These are phyloP conservation scores for Amaurobius ferox DNA, from an alignment of 2,888 invertebrate species.

Conservation along the genomic window DNA sequence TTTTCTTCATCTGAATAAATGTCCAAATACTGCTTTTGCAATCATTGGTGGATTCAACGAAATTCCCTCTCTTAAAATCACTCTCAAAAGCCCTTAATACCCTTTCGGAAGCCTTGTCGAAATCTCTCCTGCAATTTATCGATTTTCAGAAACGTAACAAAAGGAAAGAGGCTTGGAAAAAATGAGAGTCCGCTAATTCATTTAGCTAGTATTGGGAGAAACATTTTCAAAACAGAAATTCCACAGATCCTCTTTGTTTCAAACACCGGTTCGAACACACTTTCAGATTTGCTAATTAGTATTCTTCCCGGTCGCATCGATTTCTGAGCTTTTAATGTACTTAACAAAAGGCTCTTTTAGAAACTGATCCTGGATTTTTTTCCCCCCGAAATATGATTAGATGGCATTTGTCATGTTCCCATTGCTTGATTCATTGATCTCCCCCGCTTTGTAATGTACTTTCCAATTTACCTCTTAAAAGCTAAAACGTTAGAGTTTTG, in stretches of 20 bases:
- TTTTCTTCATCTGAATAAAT: no score
- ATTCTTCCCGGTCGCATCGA: conserved; percentile 26
- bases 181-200: background rate
- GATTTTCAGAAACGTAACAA: conserved; percentile 11
- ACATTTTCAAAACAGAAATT: conserved; percentile 11
- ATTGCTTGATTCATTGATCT: background rate
- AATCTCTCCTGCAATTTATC: conserved; percentile 10
- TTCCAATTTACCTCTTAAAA: background rate
- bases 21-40: no score
- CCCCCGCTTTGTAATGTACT: background rate
- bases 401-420: background rate
- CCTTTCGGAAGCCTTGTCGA: background rate
- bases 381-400: background rate
- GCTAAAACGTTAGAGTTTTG: no score
- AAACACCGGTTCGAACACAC: background rate
- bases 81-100: background rate
- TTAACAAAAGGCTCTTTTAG: background rate
- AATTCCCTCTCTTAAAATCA: background rate
- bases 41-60: no score
- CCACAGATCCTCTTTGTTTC: background rate
- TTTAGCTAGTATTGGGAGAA: conserved; percentile 15
- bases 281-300: conserved; percentile 31
- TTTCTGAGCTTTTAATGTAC: background rate
- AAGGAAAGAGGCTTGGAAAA: background rate
- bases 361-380: background rate